Percentiles rank a stretch among this genome's conserved stretches.
These are phyloP conservation scores for Theocolax elegans DNA, from an alignment of 1,140 invertebrate species.

Conservation along the genomic window DNA sequence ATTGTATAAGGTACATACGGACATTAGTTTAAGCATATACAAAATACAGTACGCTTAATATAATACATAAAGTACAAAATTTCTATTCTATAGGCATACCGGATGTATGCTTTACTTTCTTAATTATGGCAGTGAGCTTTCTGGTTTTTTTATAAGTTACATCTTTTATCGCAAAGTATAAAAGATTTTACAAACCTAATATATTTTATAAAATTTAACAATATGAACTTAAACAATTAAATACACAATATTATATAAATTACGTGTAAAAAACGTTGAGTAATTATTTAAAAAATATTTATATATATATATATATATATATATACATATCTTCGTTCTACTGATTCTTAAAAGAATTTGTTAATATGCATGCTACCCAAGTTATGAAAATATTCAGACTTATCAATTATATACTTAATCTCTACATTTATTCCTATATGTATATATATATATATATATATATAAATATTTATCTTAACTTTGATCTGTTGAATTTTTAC, in stretches of 20 bases:
- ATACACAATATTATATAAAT: constrained; percentile 12
- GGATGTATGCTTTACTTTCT: constrained; percentile 44
- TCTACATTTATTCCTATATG: constrained; percentile 7
- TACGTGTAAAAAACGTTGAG: constrained; percentile 24
- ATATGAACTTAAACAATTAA: constrained; percentile 17
- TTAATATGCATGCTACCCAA: neutral
- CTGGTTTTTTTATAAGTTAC: constrained; percentile 52
- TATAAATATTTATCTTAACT: constrained; percentile 18
- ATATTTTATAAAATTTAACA: constrained; percentile 51
- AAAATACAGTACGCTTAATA: constrained; percentile 36
- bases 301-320: no score
- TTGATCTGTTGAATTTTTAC: constrained; percentile 2
- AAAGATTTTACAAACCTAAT: constrained; percentile 45
- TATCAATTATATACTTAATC: constrained; percentile 15
- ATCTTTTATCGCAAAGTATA: no score
- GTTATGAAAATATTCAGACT: constrained; percentile 21
- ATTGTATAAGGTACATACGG: constrained; percentile 30
- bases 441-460: constrained; percentile 23
- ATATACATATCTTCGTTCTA: constrained; percentile 6
- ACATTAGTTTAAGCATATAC: constrained; percentile 28
- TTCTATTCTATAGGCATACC: constrained; percentile 36
- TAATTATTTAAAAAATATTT: constrained; percentile 28
- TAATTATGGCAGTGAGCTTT: constrained; percentile 57
- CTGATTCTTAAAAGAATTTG: constrained; percentile 5
- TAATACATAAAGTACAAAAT: constrained; percentile 50